Base-by-base conservation (phyloP, 2,888 invertebrate genomes). In the Gymnoscelis rufifasciata region DNA sequence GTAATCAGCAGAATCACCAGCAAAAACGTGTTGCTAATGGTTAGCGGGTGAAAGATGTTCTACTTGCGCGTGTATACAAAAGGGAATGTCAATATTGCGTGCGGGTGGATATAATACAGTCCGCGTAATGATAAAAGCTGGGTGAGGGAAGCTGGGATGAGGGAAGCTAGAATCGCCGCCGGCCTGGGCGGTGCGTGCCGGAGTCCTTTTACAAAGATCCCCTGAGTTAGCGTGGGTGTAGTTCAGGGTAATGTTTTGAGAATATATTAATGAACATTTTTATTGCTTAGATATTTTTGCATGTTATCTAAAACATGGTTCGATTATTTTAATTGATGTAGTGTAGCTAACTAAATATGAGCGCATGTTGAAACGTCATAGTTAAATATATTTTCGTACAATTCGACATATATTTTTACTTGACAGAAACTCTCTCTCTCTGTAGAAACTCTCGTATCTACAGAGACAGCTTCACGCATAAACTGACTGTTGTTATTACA, bases 71-170 rank as follows among this genome's bases (percentile, higher is more conserved):
- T 56, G 58, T 60, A 47, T 52, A 65, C 66, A 71, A 68, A 68
- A 61, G 59, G 58, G 59, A 71, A 75, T 76, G 69, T 67, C 68
- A 71, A 69, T 74, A 73, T 76, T 67, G 77, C 71, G 73, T 74
- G 72, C 63, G 61, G 63, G 50, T 44, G 52, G 59, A 58, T 60
- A 69, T 69, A 65, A 71, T 64, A 61, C 51, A 58, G 65, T 51
- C 59, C 52, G 55, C 55, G 61, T 67, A 64, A 68, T 62, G 64
- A 60, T 63, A 60, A 59, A 64, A 59, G 59, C 51, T 55, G n/a
- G n/a, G n/a, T n/a, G 5, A 19, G 19, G 19, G 19, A 19, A 3
- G 19, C 40, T 24, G 49, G 51, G 41, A 43, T 47, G 36, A 33
- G 47, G 50, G 38, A 41, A 44, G 49, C 38, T 43, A 43, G 46